phyloP scores from a whole-genome alignment of 2,113 vertebrate species.

The Hippolais icterina region DNA sequence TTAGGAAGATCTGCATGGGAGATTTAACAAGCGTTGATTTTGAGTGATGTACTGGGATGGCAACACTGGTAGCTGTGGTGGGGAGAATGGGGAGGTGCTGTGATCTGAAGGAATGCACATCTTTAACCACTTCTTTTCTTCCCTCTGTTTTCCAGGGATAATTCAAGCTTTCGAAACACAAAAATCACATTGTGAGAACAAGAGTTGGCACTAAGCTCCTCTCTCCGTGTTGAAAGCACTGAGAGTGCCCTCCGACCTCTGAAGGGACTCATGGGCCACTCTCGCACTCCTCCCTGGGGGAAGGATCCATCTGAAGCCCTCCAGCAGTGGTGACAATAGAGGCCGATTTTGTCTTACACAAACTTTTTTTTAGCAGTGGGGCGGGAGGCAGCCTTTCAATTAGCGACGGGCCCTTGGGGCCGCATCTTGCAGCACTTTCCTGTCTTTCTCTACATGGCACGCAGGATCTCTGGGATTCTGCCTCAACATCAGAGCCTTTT shows the following conservation, averaged over 20 bases:
- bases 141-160: constrained; percentile 79
- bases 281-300: constrained; percentile 61
- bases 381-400: constrained; percentile 41
- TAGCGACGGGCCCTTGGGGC: constrained; percentile 21
- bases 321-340: constrained; percentile 63
- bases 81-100: not conserved
- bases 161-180: constrained; percentile 87
- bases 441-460: constrained; percentile 49
- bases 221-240: constrained; percentile 53
- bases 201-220: constrained; percentile 69
- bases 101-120: not conserved
- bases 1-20: not conserved
- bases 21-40: not conserved
- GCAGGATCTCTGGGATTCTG: constrained; percentile 49
- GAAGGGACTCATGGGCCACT: constrained; percentile 62
- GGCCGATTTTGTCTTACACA: constrained; percentile 62
- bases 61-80: not conserved
- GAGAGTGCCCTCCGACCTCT: constrained; percentile 43
- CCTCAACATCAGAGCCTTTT: constrained; percentile 34
- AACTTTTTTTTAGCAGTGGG: constrained; percentile 49
- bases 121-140: constrained; percentile 17
- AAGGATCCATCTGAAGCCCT: constrained; percentile 59
- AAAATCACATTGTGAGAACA: constrained; percentile 84
- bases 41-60: not conserved
- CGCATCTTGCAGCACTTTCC: constrained; percentile 54